These are phyloP conservation scores for Zaprionus gabonicus DNA, from an alignment of 1,140 invertebrate species.

Conservation along the genomic window DNA sequence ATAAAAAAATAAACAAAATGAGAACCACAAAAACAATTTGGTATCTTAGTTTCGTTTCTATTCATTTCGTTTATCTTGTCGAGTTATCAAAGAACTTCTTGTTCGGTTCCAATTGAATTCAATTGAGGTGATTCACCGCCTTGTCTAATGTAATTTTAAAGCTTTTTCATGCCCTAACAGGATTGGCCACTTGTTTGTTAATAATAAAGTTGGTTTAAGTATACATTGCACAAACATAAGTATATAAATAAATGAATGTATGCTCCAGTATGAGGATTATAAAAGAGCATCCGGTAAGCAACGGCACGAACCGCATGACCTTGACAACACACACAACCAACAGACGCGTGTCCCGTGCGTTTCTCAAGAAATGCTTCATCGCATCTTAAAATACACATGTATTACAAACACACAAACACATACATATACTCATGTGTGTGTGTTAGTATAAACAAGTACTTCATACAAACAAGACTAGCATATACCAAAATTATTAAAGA, in stretches of 20 bases:
- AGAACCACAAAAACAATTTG: neutral
- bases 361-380: slow-evolving; percentile 35
- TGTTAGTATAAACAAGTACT: slow-evolving; percentile 6
- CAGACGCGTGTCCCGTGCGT: slow-evolving; percentile 3
- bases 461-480: neutral
- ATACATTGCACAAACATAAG: neutral
- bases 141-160: slow-evolving; percentile 5
- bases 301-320: slow-evolving; percentile 35
- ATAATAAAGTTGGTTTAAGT: neutral
- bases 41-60: neutral
- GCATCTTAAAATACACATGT: slow-evolving; percentile 21
- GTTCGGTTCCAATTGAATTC: neutral
- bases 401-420: neutral
- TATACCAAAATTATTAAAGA: slow-evolving; percentile 3
- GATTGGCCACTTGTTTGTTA: neutral
- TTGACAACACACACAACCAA: slow-evolving; percentile 22
- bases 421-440: neutral
- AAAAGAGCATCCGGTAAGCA: slow-evolving; percentile 31
- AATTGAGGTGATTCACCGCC: neutral
- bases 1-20: neutral
- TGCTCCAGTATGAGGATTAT: slow-evolving; percentile 7
- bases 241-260: neutral
- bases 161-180: neutral
- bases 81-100: neutral
- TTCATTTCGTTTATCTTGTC: neutral